Evolutionary conservation across 2,113 vertebrate species (phyloP).

Genomic region (Raphicerus campestris): DNA sequence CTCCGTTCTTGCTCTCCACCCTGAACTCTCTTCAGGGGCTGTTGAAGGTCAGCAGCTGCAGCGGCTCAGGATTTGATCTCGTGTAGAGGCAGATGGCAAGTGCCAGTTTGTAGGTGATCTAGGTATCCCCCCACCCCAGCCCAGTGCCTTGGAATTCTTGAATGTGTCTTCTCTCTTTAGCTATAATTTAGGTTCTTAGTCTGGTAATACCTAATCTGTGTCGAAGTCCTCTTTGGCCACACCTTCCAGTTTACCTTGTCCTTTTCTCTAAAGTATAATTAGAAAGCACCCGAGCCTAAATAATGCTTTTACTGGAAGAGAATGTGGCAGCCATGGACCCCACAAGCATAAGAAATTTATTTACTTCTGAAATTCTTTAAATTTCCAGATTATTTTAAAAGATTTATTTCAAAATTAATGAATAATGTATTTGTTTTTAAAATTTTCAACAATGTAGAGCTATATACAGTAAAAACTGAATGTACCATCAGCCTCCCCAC

Average conservation of each 20-base stretch:
- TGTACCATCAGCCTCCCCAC: too few species aligned
- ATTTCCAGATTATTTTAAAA: background rate
- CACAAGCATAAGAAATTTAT: background rate
- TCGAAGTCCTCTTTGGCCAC: constrained; percentile 7
- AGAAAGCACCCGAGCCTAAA: background rate
- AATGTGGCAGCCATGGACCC: background rate
- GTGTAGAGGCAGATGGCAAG: background rate
- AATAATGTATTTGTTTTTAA: background rate
- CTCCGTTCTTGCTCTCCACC: background rate
- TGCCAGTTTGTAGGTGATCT: background rate
- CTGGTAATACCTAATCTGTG: background rate
- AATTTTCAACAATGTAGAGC: background rate
- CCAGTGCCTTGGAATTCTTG: background rate
- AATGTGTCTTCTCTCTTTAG: background rate
- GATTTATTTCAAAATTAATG: background rate
- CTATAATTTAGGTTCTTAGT: background rate
- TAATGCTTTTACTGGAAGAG: background rate
- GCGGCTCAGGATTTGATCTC: fast-evolving
- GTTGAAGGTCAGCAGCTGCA: background rate
- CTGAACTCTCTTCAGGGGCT: background rate
- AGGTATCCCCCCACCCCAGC: too few species aligned
- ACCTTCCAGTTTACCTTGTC: background rate
- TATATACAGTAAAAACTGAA: background rate
- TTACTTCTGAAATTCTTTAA: background rate
- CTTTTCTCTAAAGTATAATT: background rate